phyloP scores from a whole-genome alignment of 2,888 invertebrate species.

The Camptogramma bilineatum region DNA sequence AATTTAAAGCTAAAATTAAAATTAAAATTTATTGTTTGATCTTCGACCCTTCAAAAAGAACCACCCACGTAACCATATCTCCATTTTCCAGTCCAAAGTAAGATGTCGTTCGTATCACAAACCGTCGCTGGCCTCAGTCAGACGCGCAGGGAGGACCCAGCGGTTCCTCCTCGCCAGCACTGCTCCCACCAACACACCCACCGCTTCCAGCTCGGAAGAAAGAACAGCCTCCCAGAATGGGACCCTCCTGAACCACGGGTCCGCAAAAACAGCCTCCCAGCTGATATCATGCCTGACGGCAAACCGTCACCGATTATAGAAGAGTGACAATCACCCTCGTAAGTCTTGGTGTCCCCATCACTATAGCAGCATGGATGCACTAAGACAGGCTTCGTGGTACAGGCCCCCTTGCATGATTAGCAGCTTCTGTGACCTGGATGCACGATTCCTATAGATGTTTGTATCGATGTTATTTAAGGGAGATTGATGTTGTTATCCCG shows the following conservation, averaged over 20 bases:
- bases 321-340: conserved; percentile 80
- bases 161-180: conserved; percentile 72
- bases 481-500: conserved; percentile 36
- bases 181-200: conserved; percentile 81
- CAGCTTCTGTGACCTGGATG: conserved; percentile 77
- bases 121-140: conserved; percentile 83
- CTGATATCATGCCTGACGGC: conserved; percentile 62
- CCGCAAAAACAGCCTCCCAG: conserved; percentile 80
- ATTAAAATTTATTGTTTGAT: too few relatives aligned
- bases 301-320: conserved; percentile 66
- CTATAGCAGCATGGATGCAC: conserved; percentile 79
- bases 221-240: conserved; percentile 82
- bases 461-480: conserved; percentile 60
- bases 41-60: too few relatives aligned
- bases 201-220: conserved; percentile 73
- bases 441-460: conserved; percentile 79
- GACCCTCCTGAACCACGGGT: conserved; percentile 76
- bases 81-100: conserved; percentile 58
- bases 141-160: conserved; percentile 69
- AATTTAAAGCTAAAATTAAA: too few relatives aligned
- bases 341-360: conserved; percentile 81
- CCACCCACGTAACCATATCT: conserved; percentile 42
- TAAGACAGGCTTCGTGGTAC: conserved; percentile 70
- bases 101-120: conserved; percentile 85
- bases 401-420: conserved; percentile 83